Evolutionary conservation across 2,113 vertebrate genomes (phyloP).

Genomic region (Urocynchramus pylzowi): DNA sequence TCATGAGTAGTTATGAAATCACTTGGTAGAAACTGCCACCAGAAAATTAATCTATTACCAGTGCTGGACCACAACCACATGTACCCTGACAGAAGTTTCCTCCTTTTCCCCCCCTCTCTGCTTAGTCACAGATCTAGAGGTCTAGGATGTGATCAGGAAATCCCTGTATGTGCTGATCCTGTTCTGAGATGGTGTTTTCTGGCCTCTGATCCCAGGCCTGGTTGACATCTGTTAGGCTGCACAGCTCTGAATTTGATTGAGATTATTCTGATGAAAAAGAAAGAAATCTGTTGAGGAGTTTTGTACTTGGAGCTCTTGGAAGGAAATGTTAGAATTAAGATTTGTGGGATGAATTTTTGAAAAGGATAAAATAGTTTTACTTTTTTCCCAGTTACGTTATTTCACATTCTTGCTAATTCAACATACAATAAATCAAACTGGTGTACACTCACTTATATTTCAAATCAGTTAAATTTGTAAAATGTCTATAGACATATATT

Average conservation of each 20-base stretch:
- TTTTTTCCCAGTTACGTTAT: background rate
- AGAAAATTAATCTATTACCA: background rate
- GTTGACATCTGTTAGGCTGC: background rate
- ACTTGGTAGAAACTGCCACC: background rate
- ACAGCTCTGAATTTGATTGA: background rate
- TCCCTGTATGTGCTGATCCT: background rate
- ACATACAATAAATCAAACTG: background rate
- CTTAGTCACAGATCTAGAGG: background rate
- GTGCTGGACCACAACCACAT: background rate
- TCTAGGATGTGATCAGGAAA: background rate
- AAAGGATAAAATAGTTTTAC: background rate
- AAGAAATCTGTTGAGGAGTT: background rate
- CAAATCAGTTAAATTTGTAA: background rate
- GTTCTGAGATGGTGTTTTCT: background rate
- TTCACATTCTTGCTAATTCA: background rate
- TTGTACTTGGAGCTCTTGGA: background rate
- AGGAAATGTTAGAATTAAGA: background rate
- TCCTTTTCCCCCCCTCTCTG: background rate
- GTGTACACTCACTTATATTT: background rate
- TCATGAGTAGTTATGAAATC: background rate
- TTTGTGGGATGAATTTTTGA: background rate
- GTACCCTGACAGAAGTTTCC: background rate
- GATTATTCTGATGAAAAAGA: background rate
- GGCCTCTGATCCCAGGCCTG: background rate
- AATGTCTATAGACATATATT: background rate